Evolutionary conservation across 2,797 vertebrate species (phyloP), one percentile per base, ranked within the genome.

Genomic region (Heterohyrax brucei): DNA sequence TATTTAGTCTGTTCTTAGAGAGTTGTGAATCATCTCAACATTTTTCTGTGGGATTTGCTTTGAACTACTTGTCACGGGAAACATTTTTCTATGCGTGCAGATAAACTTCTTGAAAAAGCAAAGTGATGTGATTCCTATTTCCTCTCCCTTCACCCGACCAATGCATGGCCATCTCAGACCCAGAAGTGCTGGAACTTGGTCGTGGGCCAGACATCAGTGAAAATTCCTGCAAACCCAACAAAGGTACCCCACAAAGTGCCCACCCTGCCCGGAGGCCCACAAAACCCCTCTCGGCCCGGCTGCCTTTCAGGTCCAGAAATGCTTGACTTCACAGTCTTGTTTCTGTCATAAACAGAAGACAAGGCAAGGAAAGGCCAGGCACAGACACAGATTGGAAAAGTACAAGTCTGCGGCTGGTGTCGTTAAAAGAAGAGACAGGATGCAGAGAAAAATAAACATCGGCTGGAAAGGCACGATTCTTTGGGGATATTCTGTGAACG

Each of bases 231-330:
- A 24, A 22, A 13, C 22, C 21, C n/a, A 30, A 33, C 7, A 5
- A 28, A 14, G 24, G 16, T 5, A 26, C 22, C 10, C 10, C 30
- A 0, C 33, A 16, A 10, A 59, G 12, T 28, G 33, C 77, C 30
- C 1, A 21, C 7, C 0, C 10, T 1, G 3, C 10, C 6, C 56
- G 30, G 76, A 2, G 46, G 80, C 28, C 22, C 21, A n/a, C 56
- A 24, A 1, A 77, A 24, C 9, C 22, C 75, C 19, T 46, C 30
- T 66, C 59, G 44, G 10, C 61, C n/a, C 73, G n/a, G 64, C 16
- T 7, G 9, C 22, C 21, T 56, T 26, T 24, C 12, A 48, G 30
- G 3, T 48, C 5, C 46, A 56, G 22, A 48, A 64, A 28, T 3
- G 5, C 1, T 21, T 19, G 13, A 26, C 24, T 48, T 72, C 24